A percentile compares a stretch with the other conserved stretches of the same genome.
Evolutionary conservation across 2,888 invertebrate genomes (phyloP).

Genomic region (Amiota communis): DNA sequence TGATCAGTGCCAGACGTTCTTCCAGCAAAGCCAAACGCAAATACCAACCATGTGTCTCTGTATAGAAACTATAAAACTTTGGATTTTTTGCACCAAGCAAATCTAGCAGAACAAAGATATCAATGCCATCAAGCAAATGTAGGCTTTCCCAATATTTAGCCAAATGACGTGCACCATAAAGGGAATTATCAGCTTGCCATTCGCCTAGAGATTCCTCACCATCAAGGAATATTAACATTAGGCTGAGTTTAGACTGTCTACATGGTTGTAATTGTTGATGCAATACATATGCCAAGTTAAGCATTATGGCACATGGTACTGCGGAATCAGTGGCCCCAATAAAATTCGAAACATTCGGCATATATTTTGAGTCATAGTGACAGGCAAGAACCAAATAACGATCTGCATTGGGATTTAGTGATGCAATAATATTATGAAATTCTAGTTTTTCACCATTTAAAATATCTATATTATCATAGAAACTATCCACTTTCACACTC

Average conservation of each 20-base stretch:
- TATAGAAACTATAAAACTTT: conserved; percentile 86
- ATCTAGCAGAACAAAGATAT: conserved; percentile 90
- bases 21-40: conserved; percentile 81
- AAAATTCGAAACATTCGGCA: conserved; percentile 63
- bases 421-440: conserved; percentile 80
- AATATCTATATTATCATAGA: background rate
- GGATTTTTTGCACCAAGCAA: conserved; percentile 90
- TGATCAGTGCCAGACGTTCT: conserved; percentile 73
- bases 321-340: conserved; percentile 91
- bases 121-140: conserved; percentile 74
- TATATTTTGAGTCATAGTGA: conserved; percentile 85
- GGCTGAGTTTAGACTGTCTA: conserved; percentile 61
- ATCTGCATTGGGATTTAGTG: conserved; percentile 78
- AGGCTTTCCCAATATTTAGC: conserved; percentile 83
- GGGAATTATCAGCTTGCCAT: conserved; percentile 89
- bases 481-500: background rate
- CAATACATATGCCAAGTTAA: conserved; percentile 84
- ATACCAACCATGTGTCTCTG: conserved; percentile 83
- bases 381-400: conserved; percentile 80
- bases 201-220: conserved; percentile 95
- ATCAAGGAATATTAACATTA: conserved; percentile 95
- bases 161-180: conserved; percentile 93
- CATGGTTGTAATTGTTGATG: conserved; percentile 75
- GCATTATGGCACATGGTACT: conserved; percentile 93
- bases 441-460: background rate